These are phyloP conservation scores for Thalassarche chlororhynchos DNA, from an alignment of 2,113 vertebrate species.

Conservation along the genomic window DNA sequence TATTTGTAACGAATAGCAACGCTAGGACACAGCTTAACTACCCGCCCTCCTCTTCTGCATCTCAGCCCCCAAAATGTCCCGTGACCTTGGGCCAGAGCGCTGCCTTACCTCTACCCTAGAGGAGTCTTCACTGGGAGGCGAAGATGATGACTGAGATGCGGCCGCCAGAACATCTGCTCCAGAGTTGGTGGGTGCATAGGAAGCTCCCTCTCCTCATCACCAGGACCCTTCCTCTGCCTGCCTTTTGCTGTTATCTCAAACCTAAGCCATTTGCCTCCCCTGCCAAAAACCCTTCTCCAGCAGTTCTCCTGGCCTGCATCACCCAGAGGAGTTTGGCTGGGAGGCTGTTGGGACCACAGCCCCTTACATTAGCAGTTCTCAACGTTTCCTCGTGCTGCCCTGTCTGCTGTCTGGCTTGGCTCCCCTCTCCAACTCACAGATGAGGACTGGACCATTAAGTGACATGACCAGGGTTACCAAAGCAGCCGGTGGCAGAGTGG, in stretches of 20 bases:
- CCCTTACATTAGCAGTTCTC: neutral
- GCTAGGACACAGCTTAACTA: neutral
- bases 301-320: neutral
- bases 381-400: accelerated
- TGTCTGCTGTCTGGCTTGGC: neutral
- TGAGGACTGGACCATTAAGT: neutral
- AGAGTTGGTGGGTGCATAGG: neutral
- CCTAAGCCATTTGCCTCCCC: neutral
- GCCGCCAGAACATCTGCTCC: conserved; percentile 52
- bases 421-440: neutral
- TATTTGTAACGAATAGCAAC: accelerated
- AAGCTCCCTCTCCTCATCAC: conserved; percentile 76
- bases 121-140: conserved; percentile 82
- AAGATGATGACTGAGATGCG: conserved; percentile 77
- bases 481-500: neutral
- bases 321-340: neutral
- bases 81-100: accelerated
- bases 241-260: neutral
- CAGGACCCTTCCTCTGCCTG: neutral
- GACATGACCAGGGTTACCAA: neutral
- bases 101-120: conserved; percentile 78
- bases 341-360: neutral
- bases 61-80: neutral
- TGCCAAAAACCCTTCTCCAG: neutral
- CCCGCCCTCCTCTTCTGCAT: neutral